Conservation (phyloP, 1,140 invertebrate genomes). For the Diorhabda sublineata region DNA sequence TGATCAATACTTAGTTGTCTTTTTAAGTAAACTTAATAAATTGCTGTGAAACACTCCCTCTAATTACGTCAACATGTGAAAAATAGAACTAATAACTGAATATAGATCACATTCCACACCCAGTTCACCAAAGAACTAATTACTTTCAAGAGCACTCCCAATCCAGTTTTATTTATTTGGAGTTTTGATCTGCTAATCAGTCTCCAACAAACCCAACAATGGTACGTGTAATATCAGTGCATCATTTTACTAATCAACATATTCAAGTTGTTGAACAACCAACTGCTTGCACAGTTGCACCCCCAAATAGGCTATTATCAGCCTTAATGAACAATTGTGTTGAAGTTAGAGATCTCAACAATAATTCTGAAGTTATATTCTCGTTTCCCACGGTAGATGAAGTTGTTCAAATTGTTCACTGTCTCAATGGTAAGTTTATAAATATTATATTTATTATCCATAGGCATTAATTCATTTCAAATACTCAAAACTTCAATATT, state of each 20-base stretch:
- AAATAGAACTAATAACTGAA: neutral
- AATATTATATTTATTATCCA: conserved; percentile 4
- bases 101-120: neutral
- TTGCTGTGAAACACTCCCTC: conserved; percentile 9
- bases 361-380: conserved; percentile 48
- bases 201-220: conserved; percentile 45
- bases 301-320: conserved; percentile 53
- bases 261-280: conserved; percentile 63
- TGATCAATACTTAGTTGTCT: conserved; percentile 3
- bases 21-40: conserved; percentile 1
- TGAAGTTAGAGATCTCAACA: conserved; percentile 57
- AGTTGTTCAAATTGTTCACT: conserved; percentile 57
- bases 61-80: conserved; percentile 8
- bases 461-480: too few relatives aligned
- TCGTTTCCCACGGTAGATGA: conserved; percentile 64
- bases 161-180: neutral
- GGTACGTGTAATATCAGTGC: conserved; percentile 66
- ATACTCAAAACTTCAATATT: too few relatives aligned
- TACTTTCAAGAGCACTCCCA: neutral
- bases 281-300: conserved; percentile 56
- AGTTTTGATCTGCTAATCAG: neutral
- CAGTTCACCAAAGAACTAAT: neutral
- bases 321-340: conserved; percentile 58
- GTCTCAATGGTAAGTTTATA: conserved; percentile 50
- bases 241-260: conserved; percentile 64